phyloP scores from a whole-genome alignment of 2,888 invertebrate genomes.

The Elysia crispata region DNA sequence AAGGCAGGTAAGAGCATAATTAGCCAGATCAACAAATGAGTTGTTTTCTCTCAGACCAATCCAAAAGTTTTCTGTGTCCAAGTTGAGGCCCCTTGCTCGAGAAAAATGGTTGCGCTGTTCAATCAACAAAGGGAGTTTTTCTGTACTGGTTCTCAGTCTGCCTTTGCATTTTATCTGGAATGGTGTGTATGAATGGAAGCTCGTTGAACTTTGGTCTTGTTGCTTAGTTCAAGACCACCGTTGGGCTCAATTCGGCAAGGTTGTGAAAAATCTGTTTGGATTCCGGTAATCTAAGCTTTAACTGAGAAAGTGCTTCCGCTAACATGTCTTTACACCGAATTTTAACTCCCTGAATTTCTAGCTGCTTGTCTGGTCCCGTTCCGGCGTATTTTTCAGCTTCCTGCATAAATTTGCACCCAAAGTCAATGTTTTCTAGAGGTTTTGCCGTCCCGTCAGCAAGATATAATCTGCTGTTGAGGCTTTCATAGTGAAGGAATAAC shows the following conservation, averaged over 20 bases:
- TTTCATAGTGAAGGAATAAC: not conserved
- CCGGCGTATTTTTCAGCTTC: not conserved
- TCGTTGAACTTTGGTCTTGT: not conserved
- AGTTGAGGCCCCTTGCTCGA: not conserved
- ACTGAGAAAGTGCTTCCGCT: not conserved
- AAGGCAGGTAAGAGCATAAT: slow-evolving; percentile 6
- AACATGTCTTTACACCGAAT: not conserved
- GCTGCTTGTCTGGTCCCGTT: not conserved
- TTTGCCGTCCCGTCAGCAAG: not conserved
- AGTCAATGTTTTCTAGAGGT: not conserved
- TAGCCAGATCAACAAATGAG: not conserved
- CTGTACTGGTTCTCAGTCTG: slow-evolving; percentile 16
- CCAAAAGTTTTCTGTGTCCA: not conserved
- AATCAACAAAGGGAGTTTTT: not conserved
- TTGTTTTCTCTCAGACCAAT: not conserved
- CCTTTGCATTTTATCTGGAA: too few species aligned
- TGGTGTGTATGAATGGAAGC: not conserved
- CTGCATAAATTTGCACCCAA: not conserved
- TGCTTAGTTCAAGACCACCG: not conserved
- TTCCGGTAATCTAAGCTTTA: not conserved
- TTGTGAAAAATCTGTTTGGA: not conserved
- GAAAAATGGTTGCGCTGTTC: not conserved
- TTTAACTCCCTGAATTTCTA: not conserved
- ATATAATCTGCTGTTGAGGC: not conserved
- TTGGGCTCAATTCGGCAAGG: not conserved